phyloP scores from a whole-genome alignment of 2,888 invertebrate genomes.

The Tanytarsus gracilentus region DNA sequence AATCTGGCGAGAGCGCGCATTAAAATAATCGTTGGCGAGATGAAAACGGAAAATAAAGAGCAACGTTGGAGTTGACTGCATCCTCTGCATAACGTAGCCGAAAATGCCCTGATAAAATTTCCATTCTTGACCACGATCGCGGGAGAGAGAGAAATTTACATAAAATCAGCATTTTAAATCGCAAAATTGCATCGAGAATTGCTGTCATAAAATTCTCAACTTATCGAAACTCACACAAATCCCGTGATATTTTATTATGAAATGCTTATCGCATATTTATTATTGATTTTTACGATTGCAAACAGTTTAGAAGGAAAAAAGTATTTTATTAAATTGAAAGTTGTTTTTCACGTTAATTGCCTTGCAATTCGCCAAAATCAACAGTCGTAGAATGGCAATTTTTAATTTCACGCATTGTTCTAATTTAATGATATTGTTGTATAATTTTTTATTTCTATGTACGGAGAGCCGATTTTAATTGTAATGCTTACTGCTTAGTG shows the following conservation, averaged over 20 bases:
- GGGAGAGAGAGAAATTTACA: neutral
- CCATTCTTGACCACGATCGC: neutral
- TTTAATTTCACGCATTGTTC: constrained; percentile 26
- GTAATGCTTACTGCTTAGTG: neutral
- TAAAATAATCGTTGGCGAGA: no score
- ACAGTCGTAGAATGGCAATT: neutral
- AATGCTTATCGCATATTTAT: constrained; percentile 1
- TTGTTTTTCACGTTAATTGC: constrained; percentile 12
- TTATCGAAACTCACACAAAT: constrained; percentile 11
- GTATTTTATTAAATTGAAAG: neutral
- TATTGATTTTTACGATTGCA: neutral
- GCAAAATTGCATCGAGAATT: neutral
- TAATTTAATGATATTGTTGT: constrained; percentile 1
- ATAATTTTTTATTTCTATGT: neutral
- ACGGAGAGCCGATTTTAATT: no score
- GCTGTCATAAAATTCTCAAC: constrained; percentile 24
- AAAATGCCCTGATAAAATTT: no score
- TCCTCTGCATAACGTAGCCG: no score
- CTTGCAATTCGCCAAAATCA: no score
- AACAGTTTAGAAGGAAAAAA: neutral
- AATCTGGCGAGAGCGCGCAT: neutral
- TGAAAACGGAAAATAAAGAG: no score
- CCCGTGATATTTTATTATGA: neutral
- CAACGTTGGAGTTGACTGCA: no score
- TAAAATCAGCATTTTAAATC: constrained; percentile 1